These are phyloP conservation scores for Argyrosomus japonicus DNA, from an alignment of 2,113 vertebrate genomes.

Conservation along the genomic window DNA sequence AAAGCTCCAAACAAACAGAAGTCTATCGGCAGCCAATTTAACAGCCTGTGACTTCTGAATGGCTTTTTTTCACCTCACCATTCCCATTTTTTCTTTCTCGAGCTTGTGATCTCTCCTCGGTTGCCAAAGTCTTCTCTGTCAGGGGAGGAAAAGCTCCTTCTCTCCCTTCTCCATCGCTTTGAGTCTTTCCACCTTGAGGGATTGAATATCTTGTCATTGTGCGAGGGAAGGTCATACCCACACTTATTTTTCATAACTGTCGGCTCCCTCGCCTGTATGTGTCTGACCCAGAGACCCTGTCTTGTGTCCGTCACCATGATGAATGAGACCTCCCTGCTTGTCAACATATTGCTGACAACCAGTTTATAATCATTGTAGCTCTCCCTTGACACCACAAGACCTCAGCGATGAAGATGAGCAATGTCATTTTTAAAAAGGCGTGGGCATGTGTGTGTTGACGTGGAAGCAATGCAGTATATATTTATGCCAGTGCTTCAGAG, in stretches of 20 bases:
- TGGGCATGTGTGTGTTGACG: not conserved
- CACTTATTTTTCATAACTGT: constrained; percentile 37
- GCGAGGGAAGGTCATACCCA: constrained; percentile 32
- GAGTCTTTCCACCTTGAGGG: constrained; percentile 18
- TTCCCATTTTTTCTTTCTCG: constrained; percentile 5
- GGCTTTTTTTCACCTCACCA: not conserved
- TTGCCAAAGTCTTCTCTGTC: constrained; percentile 2
- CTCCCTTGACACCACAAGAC: constrained; percentile 26
- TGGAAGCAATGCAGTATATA: not conserved
- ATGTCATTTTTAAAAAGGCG: not conserved
- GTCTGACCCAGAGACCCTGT: constrained; percentile 40
- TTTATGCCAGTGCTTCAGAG: not conserved
- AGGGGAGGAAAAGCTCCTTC: not conserved
- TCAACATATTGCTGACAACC: constrained; percentile 40
- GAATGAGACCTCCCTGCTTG: constrained; percentile 41
- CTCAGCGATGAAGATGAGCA: constrained; percentile 22
- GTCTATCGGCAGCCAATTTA: constrained; percentile 45
- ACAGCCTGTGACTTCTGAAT: constrained; percentile 45
- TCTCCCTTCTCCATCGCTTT: not conserved
- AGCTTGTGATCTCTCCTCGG: not conserved
- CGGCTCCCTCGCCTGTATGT: not conserved
- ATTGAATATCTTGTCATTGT: constrained; percentile 49
- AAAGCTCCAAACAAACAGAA: constrained; percentile 45
- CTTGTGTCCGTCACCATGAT: constrained; percentile 45
- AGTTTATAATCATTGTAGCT: constrained; percentile 44